These are phyloP conservation scores for Acyrthosiphon pisum DNA, from an alignment of 1,140 invertebrate species.

Conservation along the genomic window DNA sequence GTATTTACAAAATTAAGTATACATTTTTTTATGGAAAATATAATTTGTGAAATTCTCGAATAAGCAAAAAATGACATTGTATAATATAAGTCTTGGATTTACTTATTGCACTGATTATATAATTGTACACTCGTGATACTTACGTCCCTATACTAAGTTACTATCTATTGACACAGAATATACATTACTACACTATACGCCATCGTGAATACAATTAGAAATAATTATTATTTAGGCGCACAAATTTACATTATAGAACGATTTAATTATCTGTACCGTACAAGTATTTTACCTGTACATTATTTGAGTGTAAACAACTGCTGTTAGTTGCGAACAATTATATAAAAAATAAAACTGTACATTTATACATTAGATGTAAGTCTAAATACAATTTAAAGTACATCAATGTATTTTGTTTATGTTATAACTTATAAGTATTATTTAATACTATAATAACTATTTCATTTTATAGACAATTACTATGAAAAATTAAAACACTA, in stretches of 20 bases:
- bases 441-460: not conserved
- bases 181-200: not conserved
- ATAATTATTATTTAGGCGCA: constrained; percentile 17
- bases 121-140: not conserved
- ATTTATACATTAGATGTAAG: not conserved
- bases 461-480: not conserved
- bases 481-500: not conserved
- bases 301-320: not conserved
- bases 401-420: not conserved
- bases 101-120: not conserved
- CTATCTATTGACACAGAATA: not conserved
- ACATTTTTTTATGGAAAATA: not conserved
- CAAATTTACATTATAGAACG: constrained; percentile 21
- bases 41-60: not conserved
- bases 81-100: not conserved
- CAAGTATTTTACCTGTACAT: constrained; percentile 10
- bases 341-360: not conserved
- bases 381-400: not conserved
- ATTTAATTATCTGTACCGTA: constrained; percentile 9
- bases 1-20: not conserved
- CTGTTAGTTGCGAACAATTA: not conserved
- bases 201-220: not conserved
- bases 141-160: not conserved
- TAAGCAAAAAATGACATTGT: not conserved
- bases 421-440: not conserved